These are phyloP conservation scores for Argyrosomus japonicus DNA, from an alignment of 2,113 vertebrate species.

Conservation along the genomic window DNA sequence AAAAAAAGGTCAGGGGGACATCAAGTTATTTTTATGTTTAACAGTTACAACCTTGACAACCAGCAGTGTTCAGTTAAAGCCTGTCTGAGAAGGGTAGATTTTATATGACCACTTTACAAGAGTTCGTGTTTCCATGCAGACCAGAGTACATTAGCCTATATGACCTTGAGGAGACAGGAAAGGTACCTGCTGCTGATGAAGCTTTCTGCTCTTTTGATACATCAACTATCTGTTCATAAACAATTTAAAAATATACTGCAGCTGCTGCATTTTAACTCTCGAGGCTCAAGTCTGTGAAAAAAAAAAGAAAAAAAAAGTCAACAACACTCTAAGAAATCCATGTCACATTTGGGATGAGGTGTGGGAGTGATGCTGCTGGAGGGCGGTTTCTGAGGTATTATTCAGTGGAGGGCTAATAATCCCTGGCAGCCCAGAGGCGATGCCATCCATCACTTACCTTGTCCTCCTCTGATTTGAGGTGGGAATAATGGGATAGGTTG, in stretches of 20 bases:
- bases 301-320: constrained; percentile 36
- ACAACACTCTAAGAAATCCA: constrained; percentile 31
- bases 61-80: not conserved
- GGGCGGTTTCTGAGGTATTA: constrained; percentile 53
- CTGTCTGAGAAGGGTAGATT: constrained; percentile 4
- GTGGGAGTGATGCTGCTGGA: constrained; percentile 45
- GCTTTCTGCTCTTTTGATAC: constrained; percentile 25
- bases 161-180: constrained; percentile 47
- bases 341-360: constrained; percentile 41
- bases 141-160: constrained; percentile 7
- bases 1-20: constrained; percentile 18
- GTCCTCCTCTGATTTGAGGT: constrained; percentile 61
- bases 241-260: constrained; percentile 3
- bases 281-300: constrained; percentile 1
- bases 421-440: constrained; percentile 56
- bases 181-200: constrained; percentile 36
- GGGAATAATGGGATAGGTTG: constrained; percentile 61
- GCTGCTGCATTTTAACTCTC: constrained; percentile 1
- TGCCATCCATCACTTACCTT: constrained; percentile 75
- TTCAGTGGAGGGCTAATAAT: constrained; percentile 65
- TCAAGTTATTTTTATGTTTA: constrained; percentile 8
- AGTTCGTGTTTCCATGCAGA: constrained; percentile 19
- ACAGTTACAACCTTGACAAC: constrained; percentile 11
- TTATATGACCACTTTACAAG: constrained; percentile 35
- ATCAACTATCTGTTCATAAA: constrained; percentile 26